Conservation (phyloP, 2,888 invertebrate species). For the Lepidonotus clava region DNA sequence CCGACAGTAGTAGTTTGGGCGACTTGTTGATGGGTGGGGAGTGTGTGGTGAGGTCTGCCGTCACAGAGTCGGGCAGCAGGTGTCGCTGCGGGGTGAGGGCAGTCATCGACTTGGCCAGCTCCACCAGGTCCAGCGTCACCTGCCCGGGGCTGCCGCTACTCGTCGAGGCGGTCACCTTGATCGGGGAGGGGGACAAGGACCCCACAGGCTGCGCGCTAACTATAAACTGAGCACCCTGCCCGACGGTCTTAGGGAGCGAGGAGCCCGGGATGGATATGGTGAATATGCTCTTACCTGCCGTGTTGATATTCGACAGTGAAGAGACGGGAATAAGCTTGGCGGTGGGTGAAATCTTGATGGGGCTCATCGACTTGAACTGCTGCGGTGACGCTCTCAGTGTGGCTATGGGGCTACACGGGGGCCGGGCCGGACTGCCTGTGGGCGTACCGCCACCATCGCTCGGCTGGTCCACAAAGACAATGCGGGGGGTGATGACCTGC, state of each 20-base stretch:
- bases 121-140: slow-evolving; percentile 10
- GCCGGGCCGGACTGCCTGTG: too few relatives aligned
- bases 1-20: slow-evolving; percentile 8
- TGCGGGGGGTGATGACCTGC: slow-evolving; percentile 7
- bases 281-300: neutral
- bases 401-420: neutral
- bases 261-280: slow-evolving; percentile 18
- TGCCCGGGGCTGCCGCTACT: neutral
- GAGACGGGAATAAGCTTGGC: slow-evolving; percentile 33
- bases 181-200: neutral
- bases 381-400: neutral
- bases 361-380: neutral
- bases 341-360: slow-evolving; percentile 30
- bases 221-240: slow-evolving; percentile 7
- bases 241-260: neutral
- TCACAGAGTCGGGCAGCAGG: neutral
- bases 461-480: slow-evolving; percentile 18
- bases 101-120: slow-evolving; percentile 23
- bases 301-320: slow-evolving; percentile 21
- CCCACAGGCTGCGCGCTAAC: slow-evolving; percentile 6
- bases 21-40: slow-evolving; percentile 39
- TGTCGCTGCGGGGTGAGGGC: neutral
- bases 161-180: neutral
- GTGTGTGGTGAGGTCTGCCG: neutral
- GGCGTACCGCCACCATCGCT: neutral